A percentile compares a stretch with the other conserved stretches of the same genome.
phyloP scores from a whole-genome alignment of 2,113 vertebrate species.

The Poeciliopsis turrubarensis region DNA sequence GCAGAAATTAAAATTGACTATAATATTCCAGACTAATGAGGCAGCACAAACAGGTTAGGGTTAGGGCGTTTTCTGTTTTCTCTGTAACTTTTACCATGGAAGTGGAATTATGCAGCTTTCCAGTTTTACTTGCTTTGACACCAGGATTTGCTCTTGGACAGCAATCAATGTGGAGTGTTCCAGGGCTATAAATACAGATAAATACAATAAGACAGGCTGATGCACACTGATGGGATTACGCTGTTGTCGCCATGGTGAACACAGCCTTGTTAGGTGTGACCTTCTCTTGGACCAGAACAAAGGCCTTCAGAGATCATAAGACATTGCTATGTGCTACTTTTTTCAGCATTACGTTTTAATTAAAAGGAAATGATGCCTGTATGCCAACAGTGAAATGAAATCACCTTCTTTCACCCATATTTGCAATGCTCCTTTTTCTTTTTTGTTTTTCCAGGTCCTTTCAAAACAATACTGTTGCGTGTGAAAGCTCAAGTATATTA shows the following conservation, averaged over 20 bases:
- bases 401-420: neutral
- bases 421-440: neutral
- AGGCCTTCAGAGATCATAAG: slow-evolving; percentile 43
- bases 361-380: neutral
- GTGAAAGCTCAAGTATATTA: neutral
- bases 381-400: neutral
- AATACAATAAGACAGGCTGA: slow-evolving; percentile 65
- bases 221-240: slow-evolving; percentile 70
- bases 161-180: slow-evolving; percentile 63
- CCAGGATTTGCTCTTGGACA: slow-evolving; percentile 45
- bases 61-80: neutral
- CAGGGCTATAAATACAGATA: slow-evolving; percentile 59
- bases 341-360: neutral
- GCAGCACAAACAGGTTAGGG: neutral
- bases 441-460: neutral
- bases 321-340: slow-evolving; percentile 17
- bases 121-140: slow-evolving; percentile 43
- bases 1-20: neutral
- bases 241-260: slow-evolving; percentile 63
- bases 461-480: slow-evolving; percentile 1
- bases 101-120: slow-evolving; percentile 18
- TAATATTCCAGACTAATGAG: neutral
- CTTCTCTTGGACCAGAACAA: slow-evolving; percentile 50
- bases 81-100: slow-evolving; percentile 7
- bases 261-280: slow-evolving; percentile 58